These are phyloP conservation scores for Homalodisca vitripennis DNA, from an alignment of 1,140 invertebrate species.

Conservation along the genomic window DNA sequence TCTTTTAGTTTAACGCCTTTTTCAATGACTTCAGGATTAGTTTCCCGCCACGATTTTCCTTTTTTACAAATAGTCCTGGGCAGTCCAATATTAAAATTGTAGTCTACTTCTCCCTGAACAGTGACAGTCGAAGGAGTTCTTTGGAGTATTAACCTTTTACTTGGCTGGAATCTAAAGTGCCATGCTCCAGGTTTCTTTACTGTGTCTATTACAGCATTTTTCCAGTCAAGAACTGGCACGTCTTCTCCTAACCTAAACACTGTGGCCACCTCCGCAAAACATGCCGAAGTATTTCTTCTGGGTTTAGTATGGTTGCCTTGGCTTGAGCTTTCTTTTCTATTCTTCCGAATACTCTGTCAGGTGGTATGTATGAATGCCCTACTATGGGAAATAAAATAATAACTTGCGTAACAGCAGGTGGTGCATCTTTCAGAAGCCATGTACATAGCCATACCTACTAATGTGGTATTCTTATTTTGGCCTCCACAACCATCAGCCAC, in stretches of 20 bases:
- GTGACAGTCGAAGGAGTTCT: neutral
- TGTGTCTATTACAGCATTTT: conserved; percentile 2
- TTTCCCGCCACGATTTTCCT: too few species aligned
- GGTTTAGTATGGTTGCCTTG: conserved; percentile 33
- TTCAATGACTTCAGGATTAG: too few species aligned
- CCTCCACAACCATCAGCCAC: conserved; percentile 43
- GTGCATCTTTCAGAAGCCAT: conserved; percentile 35
- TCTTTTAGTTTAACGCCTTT: too few species aligned
- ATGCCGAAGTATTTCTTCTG: conserved; percentile 28
- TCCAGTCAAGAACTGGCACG: conserved; percentile 26
- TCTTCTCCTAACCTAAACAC: too few species aligned
- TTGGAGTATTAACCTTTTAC: conserved; percentile 30
- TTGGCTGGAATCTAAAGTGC: conserved; percentile 31
- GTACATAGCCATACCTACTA: conserved; percentile 37
- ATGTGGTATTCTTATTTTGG: conserved; percentile 43
- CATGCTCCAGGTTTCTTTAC: conserved; percentile 24
- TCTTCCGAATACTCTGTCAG: conserved; percentile 43
- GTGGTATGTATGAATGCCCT: conserved; percentile 43
- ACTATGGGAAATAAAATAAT: conserved; percentile 44
- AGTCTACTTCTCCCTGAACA: conserved; percentile 23
- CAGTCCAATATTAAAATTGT: too few species aligned
- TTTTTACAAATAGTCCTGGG: too few species aligned
- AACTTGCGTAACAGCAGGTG: conserved; percentile 37
- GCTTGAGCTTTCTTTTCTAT: conserved; percentile 40
- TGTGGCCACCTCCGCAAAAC: neutral